A percentile compares a stretch with the other conserved stretches of the same genome.
Evolutionary conservation across 2,797 vertebrate species (phyloP).

Genomic region (Micrastur ruficollis): DNA sequence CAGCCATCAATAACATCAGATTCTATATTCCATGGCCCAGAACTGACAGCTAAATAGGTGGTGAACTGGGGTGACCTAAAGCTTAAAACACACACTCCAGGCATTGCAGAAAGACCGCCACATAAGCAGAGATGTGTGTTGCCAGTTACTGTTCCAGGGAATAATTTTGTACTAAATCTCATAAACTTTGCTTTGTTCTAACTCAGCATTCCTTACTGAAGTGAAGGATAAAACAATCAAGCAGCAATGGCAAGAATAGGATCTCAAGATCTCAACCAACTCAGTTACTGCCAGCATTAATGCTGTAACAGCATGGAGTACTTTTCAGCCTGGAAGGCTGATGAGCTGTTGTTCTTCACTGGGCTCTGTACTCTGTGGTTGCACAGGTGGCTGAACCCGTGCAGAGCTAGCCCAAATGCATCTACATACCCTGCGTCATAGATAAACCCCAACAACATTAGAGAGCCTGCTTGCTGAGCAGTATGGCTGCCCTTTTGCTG

Average conservation of each 20-base stretch:
- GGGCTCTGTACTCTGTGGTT: not conserved
- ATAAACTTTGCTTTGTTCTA: not conserved
- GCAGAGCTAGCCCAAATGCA: not conserved
- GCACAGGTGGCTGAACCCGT: not conserved
- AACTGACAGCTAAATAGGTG: not conserved
- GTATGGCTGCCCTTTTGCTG: not conserved
- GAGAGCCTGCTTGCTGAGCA: not conserved
- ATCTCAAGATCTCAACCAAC: not conserved
- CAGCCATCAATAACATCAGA: not conserved
- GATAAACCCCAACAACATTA: not conserved
- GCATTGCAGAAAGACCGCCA: not conserved
- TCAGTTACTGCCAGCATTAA: not conserved
- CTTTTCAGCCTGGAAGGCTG: not conserved
- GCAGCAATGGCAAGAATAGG: not conserved
- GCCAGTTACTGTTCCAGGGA: not conserved
- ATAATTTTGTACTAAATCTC: not conserved
- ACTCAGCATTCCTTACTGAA: not conserved
- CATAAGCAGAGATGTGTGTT: not conserved
- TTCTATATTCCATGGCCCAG: not conserved
- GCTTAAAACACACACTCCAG: not conserved
- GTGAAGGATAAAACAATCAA: not conserved
- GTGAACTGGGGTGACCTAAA: not conserved
- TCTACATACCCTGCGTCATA: not conserved
- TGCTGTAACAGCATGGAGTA: not conserved
- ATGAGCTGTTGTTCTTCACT: not conserved